phyloP scores from a whole-genome alignment of 2,888 invertebrate genomes.

The Leptinotarsa peninsularis region DNA sequence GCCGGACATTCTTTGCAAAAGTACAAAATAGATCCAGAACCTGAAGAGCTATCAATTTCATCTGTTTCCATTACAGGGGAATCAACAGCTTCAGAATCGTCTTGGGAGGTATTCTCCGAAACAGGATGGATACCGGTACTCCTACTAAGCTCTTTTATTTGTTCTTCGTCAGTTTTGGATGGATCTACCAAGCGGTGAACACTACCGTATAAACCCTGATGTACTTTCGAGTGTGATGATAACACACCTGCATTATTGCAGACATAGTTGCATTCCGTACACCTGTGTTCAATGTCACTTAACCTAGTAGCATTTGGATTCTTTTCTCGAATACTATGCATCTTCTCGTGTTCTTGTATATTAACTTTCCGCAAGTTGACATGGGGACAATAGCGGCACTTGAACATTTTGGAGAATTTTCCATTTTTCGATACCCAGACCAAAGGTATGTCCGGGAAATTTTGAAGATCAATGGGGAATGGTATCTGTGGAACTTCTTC shows the following conservation, averaged over 20 bases:
- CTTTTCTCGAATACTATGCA: constrained; percentile 72
- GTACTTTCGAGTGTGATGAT: constrained; percentile 80
- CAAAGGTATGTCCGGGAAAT: constrained; percentile 74
- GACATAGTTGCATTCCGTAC: constrained; percentile 83
- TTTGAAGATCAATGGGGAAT: constrained; percentile 65
- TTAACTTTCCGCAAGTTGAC: constrained; percentile 84
- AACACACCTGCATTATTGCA: constrained; percentile 79
- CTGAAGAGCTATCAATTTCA: constrained; percentile 55
- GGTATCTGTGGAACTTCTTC: constrained; percentile 55
- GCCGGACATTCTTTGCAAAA: constrained; percentile 89
- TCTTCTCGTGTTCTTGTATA: constrained; percentile 85
- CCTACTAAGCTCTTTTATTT: constrained; percentile 68
- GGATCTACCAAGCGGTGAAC: constrained; percentile 78
- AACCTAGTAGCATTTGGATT: constrained; percentile 53
- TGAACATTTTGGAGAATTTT: constrained; percentile 83
- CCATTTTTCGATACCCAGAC: constrained; percentile 83
- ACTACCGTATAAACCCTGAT: constrained; percentile 78
- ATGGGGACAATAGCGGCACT: constrained; percentile 87
- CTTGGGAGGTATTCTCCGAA: constrained; percentile 19
- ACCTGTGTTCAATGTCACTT: constrained; percentile 73
- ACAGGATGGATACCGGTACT: constrained; percentile 30
- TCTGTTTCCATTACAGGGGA: constrained; percentile 45
- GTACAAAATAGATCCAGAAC: constrained; percentile 67
- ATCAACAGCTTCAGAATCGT: constrained; percentile 32
- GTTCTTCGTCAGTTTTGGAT: constrained; percentile 76